Evolutionary conservation across 2,888 invertebrate genomes (phyloP), one percentile per base, ranked within the genome.

Genomic region (Lymantria monacha): DNA sequence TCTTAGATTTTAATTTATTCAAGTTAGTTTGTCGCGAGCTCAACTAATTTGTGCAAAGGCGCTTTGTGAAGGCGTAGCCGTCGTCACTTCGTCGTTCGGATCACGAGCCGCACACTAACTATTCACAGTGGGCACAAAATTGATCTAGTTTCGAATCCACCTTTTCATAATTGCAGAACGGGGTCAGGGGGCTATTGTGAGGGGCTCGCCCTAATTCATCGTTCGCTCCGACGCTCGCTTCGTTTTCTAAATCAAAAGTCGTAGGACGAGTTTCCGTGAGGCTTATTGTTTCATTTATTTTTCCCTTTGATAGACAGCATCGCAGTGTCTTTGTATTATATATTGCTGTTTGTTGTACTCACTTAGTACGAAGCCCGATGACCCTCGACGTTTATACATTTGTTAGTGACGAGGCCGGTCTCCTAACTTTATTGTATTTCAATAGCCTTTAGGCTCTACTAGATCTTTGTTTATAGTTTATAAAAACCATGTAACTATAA

Each of bases 291-390:
- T 72, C 59, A 66, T 69, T 72, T 70, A 72, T 70, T 78, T 76
- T 72, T 75, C 58, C 72, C 70, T 74, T 75, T 77, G 70, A 74
- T 76, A 79, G 83, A 81, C 78, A 81, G 76, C 73, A 66, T 66
- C 66, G 70, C 63, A 70, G 72, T 72, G 79, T 76, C 81, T 82
- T 84, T 81, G 80, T 79, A 82, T 79, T 81, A 80, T 73, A 78
- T 63, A 63, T 59, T 51, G 12, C 57, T 66, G 63, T 69, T 69
- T 66, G 57, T 50, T 48, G 53, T 46, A 55, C 55, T 57, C 61
- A 63, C 61, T 54, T n/a, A n/a, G 55, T 43, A 44, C 33, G 46
- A 53, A 51, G 38, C 46, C 47, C 53, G 45, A 37, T 46, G 48
- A 42, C 48, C 48, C 45, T 58, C 53, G 46, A 63, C 41, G 55